phyloP scores from a whole-genome alignment of 1,140 invertebrate species.

The Sesamia nonagrioides region DNA sequence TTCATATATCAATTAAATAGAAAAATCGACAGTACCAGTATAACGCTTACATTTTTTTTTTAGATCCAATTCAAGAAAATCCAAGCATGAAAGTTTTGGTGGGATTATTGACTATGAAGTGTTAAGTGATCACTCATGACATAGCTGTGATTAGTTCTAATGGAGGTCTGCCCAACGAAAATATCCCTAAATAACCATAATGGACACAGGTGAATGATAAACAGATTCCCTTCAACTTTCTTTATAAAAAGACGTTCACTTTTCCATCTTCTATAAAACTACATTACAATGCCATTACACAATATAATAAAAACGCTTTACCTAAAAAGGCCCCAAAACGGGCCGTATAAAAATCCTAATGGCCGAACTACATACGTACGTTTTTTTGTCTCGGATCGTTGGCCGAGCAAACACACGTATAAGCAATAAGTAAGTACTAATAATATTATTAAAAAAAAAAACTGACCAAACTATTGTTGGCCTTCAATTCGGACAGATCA shows the following conservation, averaged over 20 bases:
- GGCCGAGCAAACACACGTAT: conserved; percentile 52
- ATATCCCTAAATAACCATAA: too few relatives aligned
- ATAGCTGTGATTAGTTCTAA: too few relatives aligned
- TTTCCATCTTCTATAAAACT: background rate
- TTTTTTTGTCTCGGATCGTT: conserved; percentile 50
- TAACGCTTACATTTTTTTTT: too few relatives aligned
- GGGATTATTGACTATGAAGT: too few relatives aligned
- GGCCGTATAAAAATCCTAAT: conserved; percentile 44
- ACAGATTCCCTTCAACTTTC: background rate
- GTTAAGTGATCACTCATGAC: too few relatives aligned
- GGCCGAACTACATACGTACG: conserved; percentile 46
- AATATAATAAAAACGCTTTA: conserved; percentile 19
- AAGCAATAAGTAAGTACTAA: conserved; percentile 61
- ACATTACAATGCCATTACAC: conserved; percentile 31
- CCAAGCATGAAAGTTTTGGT: too few relatives aligned
- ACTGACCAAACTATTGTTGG: conserved; percentile 70
- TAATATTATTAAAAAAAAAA: conserved; percentile 70
- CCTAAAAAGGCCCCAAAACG: conserved; percentile 49
- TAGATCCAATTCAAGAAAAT: too few relatives aligned
- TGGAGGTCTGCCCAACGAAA: too few relatives aligned
- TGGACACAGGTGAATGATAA: background rate
- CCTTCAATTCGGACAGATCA: conserved; percentile 75
- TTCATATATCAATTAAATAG: too few relatives aligned
- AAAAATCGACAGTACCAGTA: too few relatives aligned
- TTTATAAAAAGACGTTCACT: background rate